phyloP scores from a whole-genome alignment of 2,797 vertebrate species.

The Triplophysa bombifrons region DNA sequence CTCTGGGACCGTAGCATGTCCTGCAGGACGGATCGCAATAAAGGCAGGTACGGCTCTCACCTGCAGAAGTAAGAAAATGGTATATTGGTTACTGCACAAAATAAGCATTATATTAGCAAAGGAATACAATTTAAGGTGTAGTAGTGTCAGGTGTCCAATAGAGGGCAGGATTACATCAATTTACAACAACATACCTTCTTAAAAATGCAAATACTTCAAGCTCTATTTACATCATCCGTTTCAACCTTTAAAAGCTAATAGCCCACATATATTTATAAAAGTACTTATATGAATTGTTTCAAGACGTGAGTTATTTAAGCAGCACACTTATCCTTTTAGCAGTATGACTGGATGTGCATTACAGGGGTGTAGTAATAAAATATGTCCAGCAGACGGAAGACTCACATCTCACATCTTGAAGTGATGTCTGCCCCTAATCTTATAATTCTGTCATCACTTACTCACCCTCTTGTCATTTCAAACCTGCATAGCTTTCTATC shows the following conservation, averaged over 20 bases:
- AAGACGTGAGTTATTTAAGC: background rate
- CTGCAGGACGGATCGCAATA: slow-evolving; percentile 69
- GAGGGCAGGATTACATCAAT: slow-evolving; percentile 47
- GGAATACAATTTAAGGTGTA: background rate
- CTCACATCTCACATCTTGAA: background rate
- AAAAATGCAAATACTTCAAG: background rate
- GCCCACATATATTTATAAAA: background rate
- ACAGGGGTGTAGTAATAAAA: background rate
- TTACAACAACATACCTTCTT: background rate
- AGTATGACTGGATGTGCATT: background rate
- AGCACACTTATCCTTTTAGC: background rate
- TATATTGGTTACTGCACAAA: background rate
- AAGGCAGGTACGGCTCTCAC: slow-evolving; percentile 64
- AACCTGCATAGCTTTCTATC: no score
- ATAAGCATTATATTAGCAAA: background rate
- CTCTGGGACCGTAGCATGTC: slow-evolving; percentile 75
- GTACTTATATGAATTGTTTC: background rate
- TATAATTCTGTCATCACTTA: no score
- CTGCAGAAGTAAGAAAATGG: slow-evolving; percentile 47
- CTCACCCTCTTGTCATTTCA: no score
- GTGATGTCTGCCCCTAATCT: no score
- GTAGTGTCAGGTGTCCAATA: slow-evolving; percentile 38
- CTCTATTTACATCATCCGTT: background rate
- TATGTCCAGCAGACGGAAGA: slow-evolving; percentile 14
- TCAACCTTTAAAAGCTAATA: background rate